Conservation (phyloP, 1,140 invertebrate species). For the Ostrea edulis region DNA sequence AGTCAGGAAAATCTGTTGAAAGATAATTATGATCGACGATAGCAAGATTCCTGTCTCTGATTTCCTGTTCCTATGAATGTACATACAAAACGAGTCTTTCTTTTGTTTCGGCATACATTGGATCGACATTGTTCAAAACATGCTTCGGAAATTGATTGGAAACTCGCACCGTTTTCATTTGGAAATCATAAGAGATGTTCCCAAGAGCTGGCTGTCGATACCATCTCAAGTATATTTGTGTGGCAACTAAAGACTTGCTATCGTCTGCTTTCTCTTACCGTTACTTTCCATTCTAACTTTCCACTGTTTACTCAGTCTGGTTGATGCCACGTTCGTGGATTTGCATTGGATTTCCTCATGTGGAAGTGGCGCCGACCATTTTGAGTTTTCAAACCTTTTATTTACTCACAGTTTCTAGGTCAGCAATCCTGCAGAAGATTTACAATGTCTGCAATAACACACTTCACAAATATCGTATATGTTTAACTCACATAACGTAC, state of each 20-base stretch:
- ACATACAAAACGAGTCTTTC: not conserved
- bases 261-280: slow-evolving; percentile 2
- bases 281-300: not conserved
- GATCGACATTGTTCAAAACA: not conserved
- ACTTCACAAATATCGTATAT: not conserved
- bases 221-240: not conserved
- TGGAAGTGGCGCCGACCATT: not conserved
- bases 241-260: slow-evolving; percentile 11
- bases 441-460: not conserved
- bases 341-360: not conserved
- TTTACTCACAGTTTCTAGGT: not conserved
- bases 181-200: not conserved
- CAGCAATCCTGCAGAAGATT: not conserved
- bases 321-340: not conserved
- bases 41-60: slow-evolving; percentile 4
- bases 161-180: not conserved
- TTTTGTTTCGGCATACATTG: slow-evolving; percentile 5
- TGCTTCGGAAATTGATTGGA: slow-evolving; percentile 11
- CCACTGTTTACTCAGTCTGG: slow-evolving; percentile 25
- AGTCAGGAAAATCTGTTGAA: slow-evolving; percentile 20
- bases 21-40: slow-evolving; percentile 20
- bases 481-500: not conserved
- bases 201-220: not conserved
- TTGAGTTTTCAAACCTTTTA: slow-evolving; percentile 18
- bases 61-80: not conserved